Percentiles rank a stretch among this genome's conserved stretches.
Conservation (phyloP, 2,797 vertebrate genomes). For the Liasis olivaceus region DNA sequence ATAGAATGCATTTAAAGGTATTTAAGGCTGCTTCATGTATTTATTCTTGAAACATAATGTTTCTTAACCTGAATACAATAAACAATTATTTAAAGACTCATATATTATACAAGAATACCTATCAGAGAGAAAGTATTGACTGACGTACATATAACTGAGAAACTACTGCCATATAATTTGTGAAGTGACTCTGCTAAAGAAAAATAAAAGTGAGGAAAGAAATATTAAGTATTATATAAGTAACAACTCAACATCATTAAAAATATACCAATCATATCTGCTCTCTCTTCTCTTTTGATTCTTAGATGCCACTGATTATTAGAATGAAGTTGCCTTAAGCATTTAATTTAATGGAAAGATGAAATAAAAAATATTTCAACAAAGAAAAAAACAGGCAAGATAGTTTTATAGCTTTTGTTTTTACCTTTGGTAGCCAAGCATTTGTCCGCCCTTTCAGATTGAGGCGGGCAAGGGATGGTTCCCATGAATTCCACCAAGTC, state of each 20-base stretch:
- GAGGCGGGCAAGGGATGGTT: constrained; percentile 83
- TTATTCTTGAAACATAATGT: background rate
- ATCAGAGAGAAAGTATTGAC: background rate
- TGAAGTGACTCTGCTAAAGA: background rate
- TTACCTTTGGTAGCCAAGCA: constrained; percentile 93
- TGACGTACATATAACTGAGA: no score
- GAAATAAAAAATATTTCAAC: no score
- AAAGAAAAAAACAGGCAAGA: background rate
- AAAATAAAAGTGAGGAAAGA: background rate
- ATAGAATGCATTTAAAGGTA: background rate
- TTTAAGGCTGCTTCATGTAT: background rate
- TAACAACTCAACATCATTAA: background rate
- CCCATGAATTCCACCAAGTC: constrained; percentile 84
- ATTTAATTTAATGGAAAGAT: background rate
- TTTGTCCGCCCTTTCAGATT: constrained; percentile 84
- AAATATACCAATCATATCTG: background rate
- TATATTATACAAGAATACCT: background rate
- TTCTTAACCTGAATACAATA: background rate
- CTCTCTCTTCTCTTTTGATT: background rate
- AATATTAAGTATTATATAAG: background rate
- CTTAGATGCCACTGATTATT: background rate
- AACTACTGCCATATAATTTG: background rate
- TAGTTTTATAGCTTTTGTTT: background rate
- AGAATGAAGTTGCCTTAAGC: background rate
- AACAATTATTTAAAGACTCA: background rate